These are phyloP conservation scores for Cacatua alba DNA, from an alignment of 2,113 vertebrate species.

Conservation along the genomic window DNA sequence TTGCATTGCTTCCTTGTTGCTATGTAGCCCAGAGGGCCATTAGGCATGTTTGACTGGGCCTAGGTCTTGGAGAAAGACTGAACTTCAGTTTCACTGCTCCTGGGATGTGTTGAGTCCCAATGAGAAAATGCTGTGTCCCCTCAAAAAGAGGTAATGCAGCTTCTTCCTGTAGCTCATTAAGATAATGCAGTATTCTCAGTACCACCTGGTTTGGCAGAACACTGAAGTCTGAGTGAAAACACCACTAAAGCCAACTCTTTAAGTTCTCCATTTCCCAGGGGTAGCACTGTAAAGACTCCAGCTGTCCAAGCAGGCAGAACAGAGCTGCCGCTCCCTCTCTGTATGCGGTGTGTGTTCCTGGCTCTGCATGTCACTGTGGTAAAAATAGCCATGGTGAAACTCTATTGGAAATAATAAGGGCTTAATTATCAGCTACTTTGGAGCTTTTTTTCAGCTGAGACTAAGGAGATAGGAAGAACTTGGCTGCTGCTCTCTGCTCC, in stretches of 20 bases:
- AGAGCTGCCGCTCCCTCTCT: neutral
- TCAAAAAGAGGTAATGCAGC: neutral
- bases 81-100: neutral
- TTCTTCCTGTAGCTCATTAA: neutral
- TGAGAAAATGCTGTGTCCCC: neutral
- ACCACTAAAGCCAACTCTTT: neutral
- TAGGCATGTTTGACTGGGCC: neutral
- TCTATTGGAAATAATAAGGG: conserved; percentile 12
- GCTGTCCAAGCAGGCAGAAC: neutral
- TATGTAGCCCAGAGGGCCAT: neutral
- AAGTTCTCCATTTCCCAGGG: neutral
- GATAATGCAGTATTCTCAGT: neutral
- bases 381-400: conserved; percentile 2
- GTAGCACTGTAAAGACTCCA: neutral
- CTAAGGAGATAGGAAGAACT: neutral
- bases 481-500: conserved; percentile 6
- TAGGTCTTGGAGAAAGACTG: neutral
- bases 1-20: neutral
- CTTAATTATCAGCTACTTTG: conserved; percentile 18
- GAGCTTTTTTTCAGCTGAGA: neutral
- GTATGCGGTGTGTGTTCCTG: neutral
- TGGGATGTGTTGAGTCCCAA: neutral
- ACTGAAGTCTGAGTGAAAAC: neutral
- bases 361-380: neutral
- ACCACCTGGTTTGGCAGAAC: neutral